Evolutionary conservation across 2,888 invertebrate genomes (phyloP), one percentile per base, ranked within the genome.

Genomic region (Gerosis bhagava): DNA sequence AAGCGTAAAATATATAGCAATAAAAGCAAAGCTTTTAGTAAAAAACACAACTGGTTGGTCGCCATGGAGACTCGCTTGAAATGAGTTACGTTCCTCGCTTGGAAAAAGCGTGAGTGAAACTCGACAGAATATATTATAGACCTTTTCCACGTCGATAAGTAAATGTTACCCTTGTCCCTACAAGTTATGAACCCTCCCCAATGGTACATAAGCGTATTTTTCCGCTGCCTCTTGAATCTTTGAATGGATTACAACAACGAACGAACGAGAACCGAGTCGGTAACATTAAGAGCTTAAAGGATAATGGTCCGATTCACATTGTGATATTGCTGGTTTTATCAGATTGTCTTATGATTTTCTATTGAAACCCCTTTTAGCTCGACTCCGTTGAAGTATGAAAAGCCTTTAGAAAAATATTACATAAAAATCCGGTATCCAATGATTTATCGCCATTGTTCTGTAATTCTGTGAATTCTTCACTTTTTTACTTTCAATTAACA

Each of bases 81-180:
- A 21, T 45, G 36, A 24, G 61, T 54, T 12, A 29, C 3, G 34
- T 29, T 4, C 13, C 7, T 43, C 15, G 11, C 44, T 49, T 41
- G 54, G 62, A 64, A 67, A 44, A 35, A 44, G 10, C 24, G 43
- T 34, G 37, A 64, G 62, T 56, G 62, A 65, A 65, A 68, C 65
- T 65, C 67, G 65, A 66, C 65, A 62, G 70, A 78, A 80, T 77
- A 73, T 77, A 80, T 81, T 76, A 78, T 71, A 67, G 66, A 75
- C 77, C 77, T 77, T 77, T 83, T 81, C 76, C 77, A 72, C 76
- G 73, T 76, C 83, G 79, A 82, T 83, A 83, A 83, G 82, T 80
- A 83, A 83, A 83, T 77, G 79, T 77, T 78, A 76, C 79, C 78
- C 77, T 71, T 76, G 79, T 81, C 75, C 68, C 67, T 59, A 51